Conservation (phyloP, 2,797 vertebrate species). For the Apodemus agrarius region DNA sequence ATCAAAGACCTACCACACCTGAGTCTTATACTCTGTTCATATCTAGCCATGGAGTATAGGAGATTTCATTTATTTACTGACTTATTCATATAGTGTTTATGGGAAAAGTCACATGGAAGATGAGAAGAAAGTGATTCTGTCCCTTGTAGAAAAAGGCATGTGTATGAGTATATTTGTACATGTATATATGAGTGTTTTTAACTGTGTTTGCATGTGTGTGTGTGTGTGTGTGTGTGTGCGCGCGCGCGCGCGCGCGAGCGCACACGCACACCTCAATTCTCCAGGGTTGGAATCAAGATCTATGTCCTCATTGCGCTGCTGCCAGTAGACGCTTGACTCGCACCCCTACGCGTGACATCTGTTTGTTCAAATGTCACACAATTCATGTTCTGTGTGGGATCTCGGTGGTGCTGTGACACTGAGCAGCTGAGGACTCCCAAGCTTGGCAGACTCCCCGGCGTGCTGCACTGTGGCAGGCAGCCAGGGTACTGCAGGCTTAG, state of each 20-base stretch:
- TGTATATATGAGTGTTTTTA: neutral
- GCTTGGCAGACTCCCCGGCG: constrained; percentile 81
- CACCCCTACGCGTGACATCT: constrained; percentile 84
- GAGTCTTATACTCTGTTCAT: neutral
- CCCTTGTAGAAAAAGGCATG: neutral
- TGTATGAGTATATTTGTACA: neutral
- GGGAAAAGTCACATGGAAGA: neutral
- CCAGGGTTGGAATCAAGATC: constrained; percentile 48
- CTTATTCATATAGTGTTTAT: neutral
- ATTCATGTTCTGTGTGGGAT: constrained; percentile 77
- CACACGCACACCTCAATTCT: neutral
- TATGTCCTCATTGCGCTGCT: constrained; percentile 58
- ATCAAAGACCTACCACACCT: neutral
- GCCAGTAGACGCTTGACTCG: constrained; percentile 84
- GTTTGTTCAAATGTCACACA: constrained; percentile 86
- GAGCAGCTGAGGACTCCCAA: constrained; percentile 84
- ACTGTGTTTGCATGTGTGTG: too few relatives aligned
- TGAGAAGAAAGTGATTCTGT: neutral
- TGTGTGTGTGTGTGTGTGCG: too few relatives aligned
- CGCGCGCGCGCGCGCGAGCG: accelerated
- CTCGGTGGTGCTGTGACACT: constrained; percentile 84
- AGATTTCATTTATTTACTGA: neutral
- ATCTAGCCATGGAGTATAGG: neutral
- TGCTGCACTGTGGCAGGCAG: constrained; percentile 82
- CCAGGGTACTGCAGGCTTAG: constrained; percentile 79